phyloP scores from a whole-genome alignment of 35 echinoderm and acorn worm genomes.

The Patiria miniata region DNA sequence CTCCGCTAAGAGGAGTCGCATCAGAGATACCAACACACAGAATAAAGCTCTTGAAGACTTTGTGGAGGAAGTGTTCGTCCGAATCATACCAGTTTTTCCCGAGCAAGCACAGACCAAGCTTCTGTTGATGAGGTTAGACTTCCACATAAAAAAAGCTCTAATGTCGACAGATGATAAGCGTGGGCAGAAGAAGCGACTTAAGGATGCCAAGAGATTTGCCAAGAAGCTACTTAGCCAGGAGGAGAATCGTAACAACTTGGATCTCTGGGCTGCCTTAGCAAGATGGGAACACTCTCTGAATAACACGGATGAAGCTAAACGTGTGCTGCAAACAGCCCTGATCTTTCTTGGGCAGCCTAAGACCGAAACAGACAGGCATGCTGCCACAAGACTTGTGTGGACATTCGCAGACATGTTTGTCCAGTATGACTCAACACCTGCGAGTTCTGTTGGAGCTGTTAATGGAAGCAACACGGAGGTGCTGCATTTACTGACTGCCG shows the following conservation, averaged over 20 bases:
- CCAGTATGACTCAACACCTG: not conserved
- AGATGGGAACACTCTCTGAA: constrained; percentile 75
- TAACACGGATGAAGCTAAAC: constrained; percentile 61
- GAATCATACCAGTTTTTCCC: constrained; percentile 19
- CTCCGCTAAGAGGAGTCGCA: not conserved
- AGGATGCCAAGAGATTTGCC: constrained; percentile 77
- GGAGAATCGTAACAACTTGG: constrained; percentile 78
- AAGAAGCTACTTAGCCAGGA: constrained; percentile 70
- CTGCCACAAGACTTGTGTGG: constrained; percentile 43
- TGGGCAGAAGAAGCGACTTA: constrained; percentile 53
- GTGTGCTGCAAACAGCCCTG: constrained; percentile 79
- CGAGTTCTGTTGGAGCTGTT: not conserved
- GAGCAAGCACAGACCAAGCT: constrained; percentile 1
- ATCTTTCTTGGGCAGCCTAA: constrained; percentile 50
- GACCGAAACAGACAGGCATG: constrained; percentile 25
- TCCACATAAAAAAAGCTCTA: constrained; percentile 5
- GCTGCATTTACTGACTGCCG: constrained; percentile 62
- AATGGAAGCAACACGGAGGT: not conserved
- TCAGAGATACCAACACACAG: not conserved
- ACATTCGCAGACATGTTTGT: constrained; percentile 38
- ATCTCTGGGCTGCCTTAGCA: constrained; percentile 77
- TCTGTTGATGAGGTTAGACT: constrained; percentile 28
- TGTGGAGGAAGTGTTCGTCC: constrained; percentile 37
- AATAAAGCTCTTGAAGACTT: constrained; percentile 22
- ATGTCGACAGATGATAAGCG: constrained; percentile 26